phyloP scores from a whole-genome alignment of 2,797 vertebrate genomes.

The Rhinophrynus dorsalis region DNA sequence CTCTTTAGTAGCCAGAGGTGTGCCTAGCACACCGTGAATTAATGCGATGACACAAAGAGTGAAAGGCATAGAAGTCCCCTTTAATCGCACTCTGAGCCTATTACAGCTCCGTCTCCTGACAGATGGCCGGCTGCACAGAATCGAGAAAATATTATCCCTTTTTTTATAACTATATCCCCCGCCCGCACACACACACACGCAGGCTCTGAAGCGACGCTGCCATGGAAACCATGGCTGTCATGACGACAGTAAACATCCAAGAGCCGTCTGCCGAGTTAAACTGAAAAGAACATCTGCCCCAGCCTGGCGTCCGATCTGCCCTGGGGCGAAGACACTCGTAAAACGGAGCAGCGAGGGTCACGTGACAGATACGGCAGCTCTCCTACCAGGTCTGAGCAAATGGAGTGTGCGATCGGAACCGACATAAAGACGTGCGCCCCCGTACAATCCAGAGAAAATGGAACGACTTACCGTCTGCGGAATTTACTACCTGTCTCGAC shows the following conservation, averaged over 20 bases:
- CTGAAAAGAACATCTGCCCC: conserved; percentile 83
- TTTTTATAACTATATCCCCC: conserved; percentile 72
- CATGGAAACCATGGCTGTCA: conserved; percentile 75
- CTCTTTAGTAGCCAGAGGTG: too few species aligned
- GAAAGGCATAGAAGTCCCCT: too few species aligned
- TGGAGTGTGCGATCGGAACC: conserved; percentile 72
- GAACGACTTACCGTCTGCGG: too few species aligned
- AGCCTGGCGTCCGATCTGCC: conserved; percentile 69
- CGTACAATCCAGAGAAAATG: too few species aligned
- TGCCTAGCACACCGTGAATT: too few species aligned
- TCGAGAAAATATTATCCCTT: conserved; percentile 76
- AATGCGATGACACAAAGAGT: too few species aligned
- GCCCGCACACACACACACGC: background rate
- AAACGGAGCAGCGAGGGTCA: conserved; percentile 60
- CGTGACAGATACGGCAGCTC: conserved; percentile 65
- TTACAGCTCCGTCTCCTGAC: conserved; percentile 65
- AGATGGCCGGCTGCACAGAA: conserved; percentile 76
- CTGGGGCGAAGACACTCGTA: conserved; percentile 66
- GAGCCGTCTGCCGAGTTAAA: conserved; percentile 70
- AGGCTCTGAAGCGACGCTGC: conserved; percentile 65
- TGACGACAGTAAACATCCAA: conserved; percentile 76
- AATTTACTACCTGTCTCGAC: too few species aligned
- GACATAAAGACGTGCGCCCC: conserved; percentile 65
- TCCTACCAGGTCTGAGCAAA: conserved; percentile 64
- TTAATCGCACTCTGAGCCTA: conserved; percentile 65